A percentile compares a stretch with the other conserved stretches of the same genome.
Conservation (phyloP, 2,113 vertebrate genomes). For the Psettodes erumei region DNA sequence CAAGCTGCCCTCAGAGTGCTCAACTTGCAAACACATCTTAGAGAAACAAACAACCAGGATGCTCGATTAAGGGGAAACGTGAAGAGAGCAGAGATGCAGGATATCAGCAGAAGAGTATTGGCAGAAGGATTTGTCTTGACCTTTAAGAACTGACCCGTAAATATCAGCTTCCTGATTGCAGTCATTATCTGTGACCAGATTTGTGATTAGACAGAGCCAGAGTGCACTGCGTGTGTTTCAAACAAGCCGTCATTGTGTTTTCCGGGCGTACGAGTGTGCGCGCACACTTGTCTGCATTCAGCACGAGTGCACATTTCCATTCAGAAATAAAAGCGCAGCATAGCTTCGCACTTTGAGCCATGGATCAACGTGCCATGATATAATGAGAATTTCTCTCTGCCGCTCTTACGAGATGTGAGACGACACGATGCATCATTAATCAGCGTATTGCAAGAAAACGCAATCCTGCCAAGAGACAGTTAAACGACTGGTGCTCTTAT, state of each 20-base stretch:
- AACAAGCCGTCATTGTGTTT: neutral
- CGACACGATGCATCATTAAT: conserved; percentile 78
- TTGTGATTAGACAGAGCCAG: neutral
- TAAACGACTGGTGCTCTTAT: conserved; percentile 62
- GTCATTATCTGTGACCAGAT: neutral
- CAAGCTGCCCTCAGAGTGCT: neutral
- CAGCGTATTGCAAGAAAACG: conserved; percentile 75
- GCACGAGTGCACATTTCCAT: conserved; percentile 17
- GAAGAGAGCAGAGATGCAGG: neutral
- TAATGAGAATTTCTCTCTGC: conserved; percentile 65
- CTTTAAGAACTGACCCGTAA: conserved; percentile 13
- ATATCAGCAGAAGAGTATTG: neutral
- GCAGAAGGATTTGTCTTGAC: conserved; percentile 8
- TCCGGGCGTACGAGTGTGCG: neutral
- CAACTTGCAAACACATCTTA: neutral
- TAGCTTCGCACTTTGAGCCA: conserved; percentile 34
- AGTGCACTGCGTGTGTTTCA: neutral
- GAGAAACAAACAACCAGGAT: neutral
- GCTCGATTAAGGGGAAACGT: neutral
- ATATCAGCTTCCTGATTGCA: neutral
- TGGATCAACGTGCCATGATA: conserved; percentile 55
- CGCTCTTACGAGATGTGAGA: conserved; percentile 66
- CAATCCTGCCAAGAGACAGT: conserved; percentile 70
- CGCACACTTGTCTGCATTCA: conserved; percentile 20
- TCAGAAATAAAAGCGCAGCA: conserved; percentile 14